Evolutionary conservation across 2,113 vertebrate genomes (phyloP).

Genomic region (Noctilio leporinus): DNA sequence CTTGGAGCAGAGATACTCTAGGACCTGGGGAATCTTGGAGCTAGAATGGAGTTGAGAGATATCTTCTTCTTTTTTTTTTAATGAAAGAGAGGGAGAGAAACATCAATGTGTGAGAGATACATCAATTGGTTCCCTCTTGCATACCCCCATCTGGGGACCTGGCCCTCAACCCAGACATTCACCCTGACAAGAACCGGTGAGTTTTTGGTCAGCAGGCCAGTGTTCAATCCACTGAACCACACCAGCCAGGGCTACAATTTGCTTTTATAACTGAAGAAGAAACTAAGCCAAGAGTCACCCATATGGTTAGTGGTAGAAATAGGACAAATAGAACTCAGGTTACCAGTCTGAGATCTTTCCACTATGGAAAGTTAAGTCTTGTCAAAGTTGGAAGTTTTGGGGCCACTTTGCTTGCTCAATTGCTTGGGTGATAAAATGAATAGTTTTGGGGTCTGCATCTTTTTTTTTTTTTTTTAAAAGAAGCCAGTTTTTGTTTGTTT

Average conservation of each 20-base stretch:
- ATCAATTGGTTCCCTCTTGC: too few species aligned
- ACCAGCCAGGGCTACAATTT: too few species aligned
- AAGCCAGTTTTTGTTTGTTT: too few species aligned
- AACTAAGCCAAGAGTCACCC: not conserved
- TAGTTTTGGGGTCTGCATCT: not conserved
- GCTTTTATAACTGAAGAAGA: not conserved
- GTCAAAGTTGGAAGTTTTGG: not conserved
- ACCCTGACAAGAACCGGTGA: too few species aligned
- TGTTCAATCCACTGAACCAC: too few species aligned
- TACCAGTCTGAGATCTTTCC: not conserved
- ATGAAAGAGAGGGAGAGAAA: too few species aligned
- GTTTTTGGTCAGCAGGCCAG: too few species aligned
- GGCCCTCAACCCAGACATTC: too few species aligned
- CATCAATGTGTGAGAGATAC: too few species aligned
- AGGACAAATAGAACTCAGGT: not conserved
- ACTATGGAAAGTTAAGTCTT: conserved; percentile 2
- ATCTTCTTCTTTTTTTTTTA: not conserved
- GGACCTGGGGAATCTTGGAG: not conserved
- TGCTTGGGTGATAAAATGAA: not conserved
- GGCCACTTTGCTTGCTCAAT: not conserved
- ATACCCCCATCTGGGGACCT: too few species aligned
- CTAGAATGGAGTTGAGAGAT: not conserved
- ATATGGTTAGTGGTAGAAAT: not conserved
- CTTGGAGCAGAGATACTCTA: not conserved
- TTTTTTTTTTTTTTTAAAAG: too few species aligned